A percentile compares a stretch with the other conserved stretches of the same genome.
phyloP scores from a whole-genome alignment of 1,140 invertebrate species.

The Luehdorfia chinensis region DNA sequence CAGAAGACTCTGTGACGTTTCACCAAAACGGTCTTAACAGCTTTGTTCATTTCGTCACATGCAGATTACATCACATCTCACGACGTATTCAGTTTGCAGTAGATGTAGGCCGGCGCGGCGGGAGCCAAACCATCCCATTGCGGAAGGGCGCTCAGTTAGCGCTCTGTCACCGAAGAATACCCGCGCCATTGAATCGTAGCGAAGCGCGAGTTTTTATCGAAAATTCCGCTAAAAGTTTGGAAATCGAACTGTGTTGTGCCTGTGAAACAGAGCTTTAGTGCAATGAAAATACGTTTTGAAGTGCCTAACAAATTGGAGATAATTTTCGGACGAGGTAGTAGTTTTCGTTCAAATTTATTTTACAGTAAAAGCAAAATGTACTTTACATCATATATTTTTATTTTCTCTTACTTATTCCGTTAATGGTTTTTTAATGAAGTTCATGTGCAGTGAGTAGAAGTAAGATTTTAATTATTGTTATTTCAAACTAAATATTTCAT shows the following conservation, averaged over 20 bases:
- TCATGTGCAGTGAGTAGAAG: background rate
- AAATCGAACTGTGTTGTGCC: conserved; percentile 34
- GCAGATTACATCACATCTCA: conserved; percentile 61
- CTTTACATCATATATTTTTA: conserved; percentile 4
- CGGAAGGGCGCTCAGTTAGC: conserved; percentile 49
- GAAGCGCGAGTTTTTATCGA: conserved; percentile 32
- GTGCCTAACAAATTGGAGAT: conserved; percentile 73
- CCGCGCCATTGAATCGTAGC: conserved; percentile 45
- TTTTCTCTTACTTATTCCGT: conserved; percentile 1
- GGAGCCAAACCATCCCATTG: conserved; percentile 60
- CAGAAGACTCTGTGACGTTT: conserved; percentile 30
- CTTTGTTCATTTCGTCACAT: conserved; percentile 54
- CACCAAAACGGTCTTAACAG: conserved; percentile 44
- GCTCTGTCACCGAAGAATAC: conserved; percentile 53
- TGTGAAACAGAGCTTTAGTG: conserved; percentile 37
- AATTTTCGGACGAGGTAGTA: conserved; percentile 58
- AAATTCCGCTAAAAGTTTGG: conserved; percentile 25
- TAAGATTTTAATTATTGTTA: background rate
- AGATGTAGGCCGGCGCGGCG: conserved; percentile 66
- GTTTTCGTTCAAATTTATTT: conserved; percentile 19
- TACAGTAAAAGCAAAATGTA: background rate
- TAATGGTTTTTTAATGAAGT: background rate
- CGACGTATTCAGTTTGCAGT: conserved; percentile 35
- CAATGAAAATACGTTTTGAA: conserved; percentile 72
- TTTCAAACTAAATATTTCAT: conserved; percentile 5